Evolutionary conservation across 2,888 invertebrate genomes (phyloP).

Genomic region (Parthenolecanium corni): DNA sequence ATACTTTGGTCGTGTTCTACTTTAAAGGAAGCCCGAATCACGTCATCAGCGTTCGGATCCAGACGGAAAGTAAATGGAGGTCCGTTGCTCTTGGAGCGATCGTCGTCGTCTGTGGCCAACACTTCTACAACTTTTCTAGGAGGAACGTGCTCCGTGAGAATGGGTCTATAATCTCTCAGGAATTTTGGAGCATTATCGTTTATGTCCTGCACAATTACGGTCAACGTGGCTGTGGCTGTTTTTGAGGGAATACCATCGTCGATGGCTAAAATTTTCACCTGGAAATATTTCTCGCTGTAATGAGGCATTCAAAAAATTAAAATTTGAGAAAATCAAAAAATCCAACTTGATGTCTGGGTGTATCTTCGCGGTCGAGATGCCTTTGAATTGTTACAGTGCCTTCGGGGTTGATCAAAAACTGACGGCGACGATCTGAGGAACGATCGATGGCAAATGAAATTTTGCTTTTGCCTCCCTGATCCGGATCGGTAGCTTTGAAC

Average conservation of each 20-base stretch:
- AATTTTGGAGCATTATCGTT: conserved; percentile 92
- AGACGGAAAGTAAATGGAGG: conserved; percentile 92
- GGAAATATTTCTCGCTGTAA: conserved; percentile 18
- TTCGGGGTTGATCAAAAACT: conserved; percentile 88
- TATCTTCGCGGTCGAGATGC: conserved; percentile 84
- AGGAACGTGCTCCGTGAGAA: conserved; percentile 82
- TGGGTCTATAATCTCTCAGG: conserved; percentile 81
- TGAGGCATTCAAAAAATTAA: background rate
- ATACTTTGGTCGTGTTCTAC: conserved; percentile 91
- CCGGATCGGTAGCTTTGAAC: conserved; percentile 90
- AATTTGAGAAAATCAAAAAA: background rate
- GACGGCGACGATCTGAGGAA: conserved; percentile 80
- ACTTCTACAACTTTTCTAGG: conserved; percentile 87
- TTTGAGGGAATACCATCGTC: conserved; percentile 88
- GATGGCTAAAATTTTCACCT: conserved; percentile 86
- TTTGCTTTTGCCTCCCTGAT: conserved; percentile 86
- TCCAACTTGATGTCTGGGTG: conserved; percentile 71
- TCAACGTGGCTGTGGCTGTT: conserved; percentile 85
- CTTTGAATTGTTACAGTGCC: conserved; percentile 91
- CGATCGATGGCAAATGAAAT: conserved; percentile 85
- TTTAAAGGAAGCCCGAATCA: conserved; percentile 86
- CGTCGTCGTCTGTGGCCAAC: conserved; percentile 85
- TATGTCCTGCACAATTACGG: conserved; percentile 88
- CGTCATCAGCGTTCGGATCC: conserved; percentile 86
- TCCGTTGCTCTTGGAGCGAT: conserved; percentile 85